phyloP scores from a whole-genome alignment of 1,140 invertebrate species.

The Sinella curviseta region DNA sequence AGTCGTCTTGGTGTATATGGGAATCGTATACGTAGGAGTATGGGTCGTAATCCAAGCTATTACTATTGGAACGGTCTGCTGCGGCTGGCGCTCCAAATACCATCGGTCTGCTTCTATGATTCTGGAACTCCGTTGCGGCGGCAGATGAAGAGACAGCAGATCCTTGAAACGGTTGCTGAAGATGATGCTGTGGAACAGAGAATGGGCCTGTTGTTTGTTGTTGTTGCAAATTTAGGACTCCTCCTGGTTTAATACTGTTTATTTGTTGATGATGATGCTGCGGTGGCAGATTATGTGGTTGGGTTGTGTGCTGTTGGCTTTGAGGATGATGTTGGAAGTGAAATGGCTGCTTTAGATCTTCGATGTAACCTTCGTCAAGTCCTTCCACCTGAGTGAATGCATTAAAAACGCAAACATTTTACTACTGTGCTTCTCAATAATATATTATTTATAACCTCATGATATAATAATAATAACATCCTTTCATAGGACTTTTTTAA shows the following conservation, averaged over 20 bases:
- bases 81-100: not conserved
- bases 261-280: conserved; percentile 7
- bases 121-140: not conserved
- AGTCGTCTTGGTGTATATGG: not conserved
- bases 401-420: not conserved
- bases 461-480: too few species aligned
- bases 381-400: conserved; percentile 35
- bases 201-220: conserved; percentile 1
- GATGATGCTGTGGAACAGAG: not conserved
- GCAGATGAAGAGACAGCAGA: not conserved
- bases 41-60: conserved; percentile 42
- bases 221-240: conserved; percentile 10
- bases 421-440: too few species aligned
- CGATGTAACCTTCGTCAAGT: conserved; percentile 49
- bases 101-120: not conserved
- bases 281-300: not conserved
- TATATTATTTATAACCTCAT: too few species aligned
- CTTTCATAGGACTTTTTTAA: too few species aligned
- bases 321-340: not conserved
- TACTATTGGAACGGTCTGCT: conserved; percentile 2
- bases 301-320: not conserved
- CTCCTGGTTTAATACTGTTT: conserved; percentile 22
- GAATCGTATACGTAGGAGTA: conserved; percentile 50
- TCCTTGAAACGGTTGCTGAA: not conserved
- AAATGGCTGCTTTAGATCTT: conserved; percentile 46